These are phyloP conservation scores for Ischnura elegans DNA, from an alignment of 2,888 invertebrate species.

Conservation along the genomic window DNA sequence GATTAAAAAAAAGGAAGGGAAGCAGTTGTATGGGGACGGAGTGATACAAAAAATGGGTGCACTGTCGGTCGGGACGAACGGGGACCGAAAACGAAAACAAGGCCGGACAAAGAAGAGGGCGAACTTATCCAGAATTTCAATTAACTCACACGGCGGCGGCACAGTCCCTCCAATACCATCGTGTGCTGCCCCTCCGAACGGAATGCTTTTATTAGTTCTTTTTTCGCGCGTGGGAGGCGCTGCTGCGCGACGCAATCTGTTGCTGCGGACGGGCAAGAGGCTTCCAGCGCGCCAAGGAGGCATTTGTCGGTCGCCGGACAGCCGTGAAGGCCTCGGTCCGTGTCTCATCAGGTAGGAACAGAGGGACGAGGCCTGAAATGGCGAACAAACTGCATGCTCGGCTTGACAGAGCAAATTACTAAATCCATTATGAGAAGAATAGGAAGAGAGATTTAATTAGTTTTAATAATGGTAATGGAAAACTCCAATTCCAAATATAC, in stretches of 20 bases:
- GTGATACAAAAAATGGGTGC: background rate
- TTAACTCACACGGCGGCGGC: too few relatives aligned
- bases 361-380: background rate
- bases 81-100: conserved; percentile 38
- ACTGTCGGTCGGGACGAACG: background rate
- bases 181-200: background rate
- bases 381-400: background rate
- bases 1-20: background rate
- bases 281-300: background rate
- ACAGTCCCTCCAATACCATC: conserved; percentile 27
- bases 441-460: too few relatives aligned
- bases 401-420: too few relatives aligned
- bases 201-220: background rate
- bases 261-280: background rate
- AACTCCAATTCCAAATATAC: too few relatives aligned
- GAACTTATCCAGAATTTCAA: conserved; percentile 67
- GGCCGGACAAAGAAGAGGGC: background rate
- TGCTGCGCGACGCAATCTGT: background rate
- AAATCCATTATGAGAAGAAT: too few relatives aligned
- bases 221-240: background rate
- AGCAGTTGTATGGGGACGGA: background rate
- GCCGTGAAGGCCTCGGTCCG: background rate
- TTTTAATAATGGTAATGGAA: too few relatives aligned
- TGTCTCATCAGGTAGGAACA: background rate
- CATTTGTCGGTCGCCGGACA: background rate